phyloP scores from a whole-genome alignment of 2,888 invertebrate species.

The Cecidostiba fungosa region DNA sequence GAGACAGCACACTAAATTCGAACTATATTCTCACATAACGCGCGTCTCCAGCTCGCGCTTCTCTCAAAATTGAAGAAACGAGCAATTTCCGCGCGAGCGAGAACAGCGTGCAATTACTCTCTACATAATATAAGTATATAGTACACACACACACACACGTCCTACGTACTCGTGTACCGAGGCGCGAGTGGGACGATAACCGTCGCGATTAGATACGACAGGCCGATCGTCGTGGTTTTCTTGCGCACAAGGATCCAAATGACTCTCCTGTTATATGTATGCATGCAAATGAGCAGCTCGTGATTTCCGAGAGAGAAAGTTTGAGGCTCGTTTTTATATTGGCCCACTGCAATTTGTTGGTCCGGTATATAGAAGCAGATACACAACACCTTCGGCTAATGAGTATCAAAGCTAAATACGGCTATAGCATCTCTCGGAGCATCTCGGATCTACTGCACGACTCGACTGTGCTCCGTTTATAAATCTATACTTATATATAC shows the following conservation, averaged over 20 bases:
- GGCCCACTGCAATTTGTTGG: not conserved
- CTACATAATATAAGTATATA: no score
- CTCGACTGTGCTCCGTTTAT: not conserved
- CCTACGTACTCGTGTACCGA: constrained; percentile 13
- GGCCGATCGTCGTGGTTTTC: not conserved
- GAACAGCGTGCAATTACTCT: not conserved
- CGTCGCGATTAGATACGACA: constrained; percentile 10
- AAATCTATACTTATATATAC: not conserved
- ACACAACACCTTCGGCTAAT: not conserved
- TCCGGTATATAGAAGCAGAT: not conserved
- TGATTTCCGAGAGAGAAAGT: not conserved
- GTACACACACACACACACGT: not conserved
- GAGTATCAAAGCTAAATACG: not conserved
- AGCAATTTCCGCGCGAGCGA: constrained; percentile 11
- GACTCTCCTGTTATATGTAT: not conserved
- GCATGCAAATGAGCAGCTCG: not conserved
- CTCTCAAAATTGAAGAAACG: constrained; percentile 22
- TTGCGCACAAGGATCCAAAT: not conserved
- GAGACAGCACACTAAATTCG: not conserved
- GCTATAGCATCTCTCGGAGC: not conserved
- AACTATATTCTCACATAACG: not conserved
- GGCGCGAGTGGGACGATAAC: not conserved
- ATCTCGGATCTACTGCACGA: not conserved
- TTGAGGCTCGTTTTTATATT: not conserved
- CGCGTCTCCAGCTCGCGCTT: not conserved